A percentile compares a stretch with the other conserved stretches of the same genome.
phyloP scores from a whole-genome alignment of 2,113 vertebrate species.

The Dolichotis patagonum region DNA sequence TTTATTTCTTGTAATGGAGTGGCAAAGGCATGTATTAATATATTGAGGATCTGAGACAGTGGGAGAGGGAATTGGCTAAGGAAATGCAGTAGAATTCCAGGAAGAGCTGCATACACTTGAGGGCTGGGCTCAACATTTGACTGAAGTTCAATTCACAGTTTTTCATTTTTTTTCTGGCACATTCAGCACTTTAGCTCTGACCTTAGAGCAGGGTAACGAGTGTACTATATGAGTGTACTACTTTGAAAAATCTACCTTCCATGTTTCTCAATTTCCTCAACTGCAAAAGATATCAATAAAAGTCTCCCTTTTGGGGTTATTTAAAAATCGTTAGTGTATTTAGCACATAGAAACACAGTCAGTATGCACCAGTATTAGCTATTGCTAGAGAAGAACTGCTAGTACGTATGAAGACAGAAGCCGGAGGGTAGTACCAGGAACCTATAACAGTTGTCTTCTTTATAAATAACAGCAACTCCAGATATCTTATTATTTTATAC shows the following conservation, averaged over 20 bases:
- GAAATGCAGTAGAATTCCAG: background rate
- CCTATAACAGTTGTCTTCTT: background rate
- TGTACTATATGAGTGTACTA: accelerated
- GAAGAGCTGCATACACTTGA: accelerated
- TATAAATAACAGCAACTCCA: background rate
- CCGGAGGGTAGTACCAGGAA: too few species aligned
- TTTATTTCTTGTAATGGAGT: background rate
- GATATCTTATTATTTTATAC: background rate
- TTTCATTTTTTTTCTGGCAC: background rate
- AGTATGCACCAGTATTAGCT: background rate
- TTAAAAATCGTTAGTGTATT: background rate
- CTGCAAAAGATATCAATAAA: background rate
- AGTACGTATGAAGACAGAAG: background rate
- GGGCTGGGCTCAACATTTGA: background rate
- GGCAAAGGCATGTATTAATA: too few species aligned
- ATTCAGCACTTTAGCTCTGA: background rate
- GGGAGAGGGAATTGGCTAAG: background rate
- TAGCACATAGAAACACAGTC: background rate
- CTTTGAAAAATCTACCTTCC: background rate
- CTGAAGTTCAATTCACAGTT: background rate
- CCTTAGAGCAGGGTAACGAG: background rate
- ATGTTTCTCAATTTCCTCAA: background rate
- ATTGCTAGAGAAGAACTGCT: background rate
- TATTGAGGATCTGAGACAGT: background rate
- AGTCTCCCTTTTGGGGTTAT: background rate